Evolutionary conservation across 2,797 vertebrate genomes (phyloP).

Genomic region (Tapera naevia): DNA sequence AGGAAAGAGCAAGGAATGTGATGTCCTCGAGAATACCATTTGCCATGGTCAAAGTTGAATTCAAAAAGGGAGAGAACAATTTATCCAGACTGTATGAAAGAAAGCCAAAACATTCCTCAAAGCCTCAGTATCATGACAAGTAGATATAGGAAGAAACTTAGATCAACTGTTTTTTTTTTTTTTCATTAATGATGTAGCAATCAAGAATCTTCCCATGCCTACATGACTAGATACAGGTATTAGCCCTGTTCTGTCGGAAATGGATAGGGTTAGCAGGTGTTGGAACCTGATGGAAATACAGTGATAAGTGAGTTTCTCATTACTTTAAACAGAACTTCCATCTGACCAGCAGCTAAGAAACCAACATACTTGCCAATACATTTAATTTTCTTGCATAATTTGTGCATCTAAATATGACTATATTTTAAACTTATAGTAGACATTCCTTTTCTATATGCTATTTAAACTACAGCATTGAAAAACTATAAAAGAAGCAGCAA

Average conservation of each 20-base stretch:
- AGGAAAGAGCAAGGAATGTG: slow-evolving; percentile 78
- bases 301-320: slow-evolving; percentile 86
- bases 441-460: background rate
- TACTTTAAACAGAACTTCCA: slow-evolving; percentile 71
- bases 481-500: background rate
- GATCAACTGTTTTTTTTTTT: background rate
- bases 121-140: slow-evolving; percentile 81
- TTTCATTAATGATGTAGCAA: slow-evolving; percentile 18
- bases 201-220: slow-evolving; percentile 79
- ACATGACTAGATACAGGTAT: slow-evolving; percentile 81
- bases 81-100: slow-evolving; percentile 74
- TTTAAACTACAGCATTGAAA: background rate
- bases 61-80: slow-evolving; percentile 69
- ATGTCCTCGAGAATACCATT: slow-evolving; percentile 75
- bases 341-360: slow-evolving; percentile 81
- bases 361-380: slow-evolving; percentile 54
- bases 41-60: slow-evolving; percentile 71
- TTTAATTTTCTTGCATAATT: slow-evolving; percentile 21
- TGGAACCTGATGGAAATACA: slow-evolving; percentile 82
- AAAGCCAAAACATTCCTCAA: slow-evolving; percentile 82
- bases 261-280: slow-evolving; percentile 80
- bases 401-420: background rate
- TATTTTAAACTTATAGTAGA: slow-evolving; percentile 38
- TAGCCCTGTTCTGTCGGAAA: slow-evolving; percentile 81
- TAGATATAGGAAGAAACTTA: slow-evolving; percentile 82